These are phyloP conservation scores for Arrhamphus sclerolepis DNA, from an alignment of 2,797 vertebrate species.

Conservation along the genomic window DNA sequence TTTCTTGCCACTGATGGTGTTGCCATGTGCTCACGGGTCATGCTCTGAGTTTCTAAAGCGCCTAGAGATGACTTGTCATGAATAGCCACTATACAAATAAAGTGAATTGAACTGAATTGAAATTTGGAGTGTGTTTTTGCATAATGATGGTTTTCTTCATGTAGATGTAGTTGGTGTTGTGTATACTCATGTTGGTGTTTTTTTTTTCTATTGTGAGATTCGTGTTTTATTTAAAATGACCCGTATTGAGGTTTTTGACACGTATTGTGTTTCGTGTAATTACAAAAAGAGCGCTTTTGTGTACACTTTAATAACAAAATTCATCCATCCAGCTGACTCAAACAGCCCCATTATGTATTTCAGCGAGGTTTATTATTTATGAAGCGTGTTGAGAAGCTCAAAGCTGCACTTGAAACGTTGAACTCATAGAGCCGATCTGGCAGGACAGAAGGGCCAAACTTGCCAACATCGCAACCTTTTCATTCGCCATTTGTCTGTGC, in stretches of 20 bases:
- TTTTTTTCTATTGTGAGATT: too few species aligned
- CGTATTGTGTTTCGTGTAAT: conserved; percentile 6
- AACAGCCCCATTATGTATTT: conserved; percentile 25
- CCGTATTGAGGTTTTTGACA: background rate
- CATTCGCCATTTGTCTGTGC: conserved; percentile 47
- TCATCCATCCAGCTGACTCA: conserved; percentile 4
- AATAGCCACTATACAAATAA: too few species aligned
- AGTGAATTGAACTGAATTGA: too few species aligned
- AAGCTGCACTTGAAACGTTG: conserved; percentile 38
- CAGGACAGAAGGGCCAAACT: conserved; percentile 33
- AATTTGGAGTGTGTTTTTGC: too few species aligned
- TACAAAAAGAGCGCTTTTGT: background rate
- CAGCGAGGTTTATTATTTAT: conserved; percentile 23
- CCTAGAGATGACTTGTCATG: too few species aligned
- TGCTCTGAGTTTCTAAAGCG: too few species aligned
- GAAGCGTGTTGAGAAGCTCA: conserved; percentile 27
- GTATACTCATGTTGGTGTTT: too few species aligned
- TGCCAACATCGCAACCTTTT: conserved; percentile 51
- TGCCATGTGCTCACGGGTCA: too few species aligned
- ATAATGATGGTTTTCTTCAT: too few species aligned
- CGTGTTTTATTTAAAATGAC: background rate
- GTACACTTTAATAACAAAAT: conserved; percentile 8
- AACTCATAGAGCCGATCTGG: conserved; percentile 42
- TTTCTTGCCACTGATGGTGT: too few species aligned
- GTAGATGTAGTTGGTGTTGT: too few species aligned